Evolutionary conservation across 2,888 invertebrate genomes (phyloP).

Genomic region (Rotaria macrura): DNA sequence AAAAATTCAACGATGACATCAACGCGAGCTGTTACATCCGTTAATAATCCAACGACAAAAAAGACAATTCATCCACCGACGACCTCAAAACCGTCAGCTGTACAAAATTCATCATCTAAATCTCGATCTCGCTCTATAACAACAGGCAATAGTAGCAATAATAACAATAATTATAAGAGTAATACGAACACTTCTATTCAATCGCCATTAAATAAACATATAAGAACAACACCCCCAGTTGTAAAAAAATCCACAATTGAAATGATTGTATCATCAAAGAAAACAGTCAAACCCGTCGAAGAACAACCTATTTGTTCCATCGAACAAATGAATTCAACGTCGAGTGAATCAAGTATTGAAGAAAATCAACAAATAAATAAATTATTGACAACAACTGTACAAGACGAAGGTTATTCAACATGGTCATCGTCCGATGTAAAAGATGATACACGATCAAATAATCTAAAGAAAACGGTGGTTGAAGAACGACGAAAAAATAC

Average conservation of each 20-base stretch:
- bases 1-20: not conserved
- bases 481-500: not conserved
- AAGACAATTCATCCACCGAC: not conserved
- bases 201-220: not conserved
- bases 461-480: not conserved
- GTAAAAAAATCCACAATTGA: not conserved
- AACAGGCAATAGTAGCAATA: not conserved
- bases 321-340: slow-evolving; percentile 18
- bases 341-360: slow-evolving; percentile 20
- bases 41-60: not conserved
- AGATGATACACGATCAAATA: not conserved
- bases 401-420: slow-evolving; percentile 18
- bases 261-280: not conserved
- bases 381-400: not conserved
- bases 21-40: not conserved
- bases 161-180: not conserved
- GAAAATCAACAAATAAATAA: not conserved
- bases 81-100: not conserved
- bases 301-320: not conserved
- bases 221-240: not conserved
- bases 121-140: not conserved
- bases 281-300: not conserved
- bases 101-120: not conserved
- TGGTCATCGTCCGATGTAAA: not conserved
- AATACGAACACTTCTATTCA: not conserved